These are phyloP conservation scores for Xestia xanthographa DNA, from an alignment of 2,888 invertebrate genomes.

Conservation along the genomic window DNA sequence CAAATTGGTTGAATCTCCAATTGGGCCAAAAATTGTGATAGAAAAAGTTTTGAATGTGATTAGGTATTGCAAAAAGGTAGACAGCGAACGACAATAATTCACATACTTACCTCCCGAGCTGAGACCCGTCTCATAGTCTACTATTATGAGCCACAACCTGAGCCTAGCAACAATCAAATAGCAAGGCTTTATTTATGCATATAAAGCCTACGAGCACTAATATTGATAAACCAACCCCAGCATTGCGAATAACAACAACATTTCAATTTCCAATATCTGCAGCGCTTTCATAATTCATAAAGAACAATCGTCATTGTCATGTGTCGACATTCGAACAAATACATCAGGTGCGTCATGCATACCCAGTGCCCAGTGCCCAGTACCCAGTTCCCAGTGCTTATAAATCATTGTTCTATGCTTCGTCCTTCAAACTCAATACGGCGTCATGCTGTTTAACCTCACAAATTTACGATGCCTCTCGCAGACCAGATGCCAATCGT, in stretches of 20 bases:
- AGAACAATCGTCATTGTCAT: constrained; percentile 65
- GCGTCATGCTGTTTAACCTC: constrained; percentile 88
- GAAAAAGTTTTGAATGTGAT: background rate
- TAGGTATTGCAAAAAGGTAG: background rate
- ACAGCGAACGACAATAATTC: background rate
- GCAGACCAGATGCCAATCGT: constrained; percentile 86
- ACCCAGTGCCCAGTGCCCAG: constrained; percentile 55
- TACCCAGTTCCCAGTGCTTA: constrained; percentile 68
- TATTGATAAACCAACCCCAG: constrained; percentile 34
- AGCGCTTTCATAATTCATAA: constrained; percentile 55
- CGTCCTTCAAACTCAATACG: constrained; percentile 78
- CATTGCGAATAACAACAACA: constrained; percentile 46
- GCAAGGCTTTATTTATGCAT: background rate
- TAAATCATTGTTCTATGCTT: constrained; percentile 89
- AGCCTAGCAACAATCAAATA: background rate
- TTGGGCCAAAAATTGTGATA: background rate
- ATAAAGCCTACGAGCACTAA: constrained; percentile 4
- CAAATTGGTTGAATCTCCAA: background rate
- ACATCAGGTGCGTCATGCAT: constrained; percentile 78
- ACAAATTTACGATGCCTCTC: constrained; percentile 90
- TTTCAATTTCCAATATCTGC: constrained; percentile 52
- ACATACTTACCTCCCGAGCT: too few species aligned
- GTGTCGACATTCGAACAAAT: constrained; percentile 67
- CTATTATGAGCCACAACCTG: background rate
- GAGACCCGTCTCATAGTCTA: background rate